Percentiles rank a stretch among this genome's conserved stretches.
phyloP scores from a whole-genome alignment of 2,888 invertebrate genomes.

The Luffia ferchaultella region DNA sequence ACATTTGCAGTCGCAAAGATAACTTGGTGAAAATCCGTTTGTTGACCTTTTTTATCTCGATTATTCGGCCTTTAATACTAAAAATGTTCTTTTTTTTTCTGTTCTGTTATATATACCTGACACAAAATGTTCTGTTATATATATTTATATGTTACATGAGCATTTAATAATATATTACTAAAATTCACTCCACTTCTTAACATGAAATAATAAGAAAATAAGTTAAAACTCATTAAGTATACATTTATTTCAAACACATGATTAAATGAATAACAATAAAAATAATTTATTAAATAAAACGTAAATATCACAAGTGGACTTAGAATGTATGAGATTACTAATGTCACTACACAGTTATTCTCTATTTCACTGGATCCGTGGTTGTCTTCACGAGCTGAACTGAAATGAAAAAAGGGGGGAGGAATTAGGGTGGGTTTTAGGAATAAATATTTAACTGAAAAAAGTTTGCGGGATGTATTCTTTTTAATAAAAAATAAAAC shows the following conservation, averaged over 20 bases:
- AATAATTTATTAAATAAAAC: neutral
- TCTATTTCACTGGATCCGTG: neutral
- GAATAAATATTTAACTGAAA: constrained; percentile 16
- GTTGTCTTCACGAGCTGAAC: constrained; percentile 28
- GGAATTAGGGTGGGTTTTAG: constrained; percentile 30
- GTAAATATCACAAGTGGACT: neutral
- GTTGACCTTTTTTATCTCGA: no score
- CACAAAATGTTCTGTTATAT: no score
- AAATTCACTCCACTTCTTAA: no score
- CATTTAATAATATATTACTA: no score
- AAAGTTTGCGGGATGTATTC: no score
- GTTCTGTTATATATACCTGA: no score
- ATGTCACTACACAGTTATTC: neutral
- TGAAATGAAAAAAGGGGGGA: constrained; percentile 32
- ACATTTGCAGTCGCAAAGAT: no score
- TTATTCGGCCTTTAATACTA: no score
- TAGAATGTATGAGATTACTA: neutral
- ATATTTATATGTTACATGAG: no score
- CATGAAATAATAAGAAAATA: constrained; percentile 3
- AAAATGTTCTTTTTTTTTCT: no score
- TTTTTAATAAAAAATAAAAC: no score
- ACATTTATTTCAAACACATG: neutral
- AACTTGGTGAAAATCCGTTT: no score
- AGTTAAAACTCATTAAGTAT: constrained; percentile 6
- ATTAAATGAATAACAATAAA: neutral